Base-by-base conservation (phyloP, 2,888 invertebrate species). In the Drosophila lacicola region DNA sequence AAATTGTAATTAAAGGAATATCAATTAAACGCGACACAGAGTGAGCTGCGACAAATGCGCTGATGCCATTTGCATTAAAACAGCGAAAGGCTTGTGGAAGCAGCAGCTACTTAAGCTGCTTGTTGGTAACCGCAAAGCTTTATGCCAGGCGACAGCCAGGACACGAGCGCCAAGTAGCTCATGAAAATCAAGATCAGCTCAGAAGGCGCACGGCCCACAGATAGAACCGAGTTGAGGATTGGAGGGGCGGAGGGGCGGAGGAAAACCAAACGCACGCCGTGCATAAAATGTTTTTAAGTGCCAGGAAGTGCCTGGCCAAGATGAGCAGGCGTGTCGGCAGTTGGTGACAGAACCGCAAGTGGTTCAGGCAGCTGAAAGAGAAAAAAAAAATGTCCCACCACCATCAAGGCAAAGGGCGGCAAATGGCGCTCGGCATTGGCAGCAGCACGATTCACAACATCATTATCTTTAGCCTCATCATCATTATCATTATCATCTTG, bases 201-300 rank as follows among this genome's bases (percentile, higher is more conserved):
- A 61, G 63, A 61, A 65, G 47, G 61, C 57, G 34, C 29, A 19
- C 21, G 2, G 29, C 29, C 29, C 29, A 21, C 14, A n/a, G 13
- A 11, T 0, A 14, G 5, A 5, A 2, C 29, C 29, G 29, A 29
- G 8, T 8, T 29, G 19, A 2, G 13, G n/a, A 2, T 3, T 9
- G 53, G 19, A 14, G 2, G 36, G 6, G 1, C 9, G 11, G 14
- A 3, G 3, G 17, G 17, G 4, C 5, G 11, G 17, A 8, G 17
- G 17, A 9, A 8, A 56, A 58, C 25, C 44, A 36, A 55, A 50
- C 41, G 57, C 47, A 51, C 29, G 78, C 64, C 51, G 70, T 74
- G 80, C 75, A 77, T 77, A 79, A 79, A 77, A 77, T 74, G 70
- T 66, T 70, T 74, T 77, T 74, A 77, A 79, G 80, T 77, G 80